A percentile compares a stretch with the other conserved stretches of the same genome.
phyloP scores from a whole-genome alignment of 2,113 vertebrate species.

The human (Homo sapiens) region DNA sequence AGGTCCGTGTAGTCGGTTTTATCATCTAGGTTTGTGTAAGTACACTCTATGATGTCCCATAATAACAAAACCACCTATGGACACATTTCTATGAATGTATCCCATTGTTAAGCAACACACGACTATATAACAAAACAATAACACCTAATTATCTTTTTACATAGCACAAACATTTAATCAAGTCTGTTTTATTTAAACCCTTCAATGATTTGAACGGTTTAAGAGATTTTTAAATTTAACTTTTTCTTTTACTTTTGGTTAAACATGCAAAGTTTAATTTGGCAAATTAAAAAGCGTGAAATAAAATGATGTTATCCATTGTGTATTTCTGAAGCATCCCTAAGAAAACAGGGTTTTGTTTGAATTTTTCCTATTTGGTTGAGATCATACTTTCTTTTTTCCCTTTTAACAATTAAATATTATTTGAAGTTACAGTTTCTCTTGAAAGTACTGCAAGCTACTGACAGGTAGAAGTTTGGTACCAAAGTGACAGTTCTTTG shows the following conservation, averaged over 20 bases:
- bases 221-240: not conserved
- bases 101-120: not conserved
- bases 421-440: not conserved
- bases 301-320: not conserved
- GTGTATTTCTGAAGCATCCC: not conserved
- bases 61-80: not conserved
- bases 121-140: not conserved
- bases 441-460: not conserved
- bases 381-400: not conserved
- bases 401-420: not conserved
- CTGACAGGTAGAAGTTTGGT: not conserved
- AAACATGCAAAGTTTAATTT: not conserved
- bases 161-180: not conserved
- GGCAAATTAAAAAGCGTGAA: constrained; percentile 35
- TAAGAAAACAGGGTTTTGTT: not conserved
- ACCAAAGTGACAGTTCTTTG: not conserved
- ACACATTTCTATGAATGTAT: not conserved
- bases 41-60: not conserved
- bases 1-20: not conserved
- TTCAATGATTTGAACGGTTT: not conserved
- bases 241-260: not conserved
- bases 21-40: not conserved
- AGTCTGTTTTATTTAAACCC: not conserved
- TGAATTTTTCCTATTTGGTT: not conserved
- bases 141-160: not conserved